Evolutionary conservation across 1,140 invertebrate genomes (phyloP).

Genomic region (Chlorops oryzae): DNA sequence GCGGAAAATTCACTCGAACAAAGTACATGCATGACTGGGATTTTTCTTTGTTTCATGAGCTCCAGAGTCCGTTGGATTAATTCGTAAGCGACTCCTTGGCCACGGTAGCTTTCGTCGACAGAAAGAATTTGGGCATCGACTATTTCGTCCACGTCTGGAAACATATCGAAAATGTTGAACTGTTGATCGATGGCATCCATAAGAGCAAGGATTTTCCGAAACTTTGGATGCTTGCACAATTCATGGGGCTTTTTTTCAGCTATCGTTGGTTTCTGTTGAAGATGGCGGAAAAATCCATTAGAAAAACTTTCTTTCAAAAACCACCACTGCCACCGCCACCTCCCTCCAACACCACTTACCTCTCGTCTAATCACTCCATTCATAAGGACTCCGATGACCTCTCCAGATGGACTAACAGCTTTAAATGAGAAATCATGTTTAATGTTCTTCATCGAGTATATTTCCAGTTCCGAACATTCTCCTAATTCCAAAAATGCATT

Average conservation of each 20-base stretch:
- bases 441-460: conserved; percentile 54
- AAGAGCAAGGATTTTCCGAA: conserved; percentile 56
- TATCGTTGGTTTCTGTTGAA: conserved; percentile 8
- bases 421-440: conserved; percentile 57
- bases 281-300: not conserved
- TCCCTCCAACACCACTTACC: conserved; percentile 20
- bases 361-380: conserved; percentile 35
- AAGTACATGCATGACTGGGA: conserved; percentile 48
- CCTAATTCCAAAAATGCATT: conserved; percentile 56
- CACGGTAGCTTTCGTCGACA: conserved; percentile 57
- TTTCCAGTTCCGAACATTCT: conserved; percentile 56
- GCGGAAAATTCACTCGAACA: conserved; percentile 68
- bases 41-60: conserved; percentile 34
- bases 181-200: conserved; percentile 52
- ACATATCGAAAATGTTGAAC: conserved; percentile 52
- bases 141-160: conserved; percentile 51
- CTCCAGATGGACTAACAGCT: conserved; percentile 53
- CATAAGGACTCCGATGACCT: conserved; percentile 55
- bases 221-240: conserved; percentile 52
- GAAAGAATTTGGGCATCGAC: conserved; percentile 60
- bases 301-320: not conserved
- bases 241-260: conserved; percentile 31
- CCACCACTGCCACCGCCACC: not conserved
- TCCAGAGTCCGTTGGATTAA: conserved; percentile 54
- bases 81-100: conserved; percentile 57